These are phyloP conservation scores for Cepaea nemoralis DNA, from an alignment of 1,140 invertebrate species.

Conservation along the genomic window DNA sequence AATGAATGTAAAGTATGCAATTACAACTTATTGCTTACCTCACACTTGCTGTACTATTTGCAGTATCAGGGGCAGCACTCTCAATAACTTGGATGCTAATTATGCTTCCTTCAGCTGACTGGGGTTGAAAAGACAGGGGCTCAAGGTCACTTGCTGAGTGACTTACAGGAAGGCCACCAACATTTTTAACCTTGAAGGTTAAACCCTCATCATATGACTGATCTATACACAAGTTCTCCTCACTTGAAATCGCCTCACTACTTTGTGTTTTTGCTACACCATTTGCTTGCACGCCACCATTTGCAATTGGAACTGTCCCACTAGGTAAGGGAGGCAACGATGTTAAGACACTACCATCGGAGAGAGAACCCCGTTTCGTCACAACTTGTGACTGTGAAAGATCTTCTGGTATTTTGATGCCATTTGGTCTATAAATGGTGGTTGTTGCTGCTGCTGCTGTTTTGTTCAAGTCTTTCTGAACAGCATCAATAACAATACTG, in stretches of 20 bases:
- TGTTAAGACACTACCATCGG: background rate
- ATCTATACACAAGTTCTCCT: constrained; percentile 31
- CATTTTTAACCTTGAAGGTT: background rate
- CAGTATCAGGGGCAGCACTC: background rate
- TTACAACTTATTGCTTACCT: background rate
- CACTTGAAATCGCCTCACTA: constrained; percentile 30
- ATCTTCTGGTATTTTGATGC: background rate
- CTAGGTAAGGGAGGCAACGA: background rate
- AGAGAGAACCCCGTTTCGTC: background rate
- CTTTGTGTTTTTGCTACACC: constrained; percentile 39
- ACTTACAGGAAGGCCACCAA: background rate
- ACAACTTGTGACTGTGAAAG: background rate
- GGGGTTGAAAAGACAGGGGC: background rate
- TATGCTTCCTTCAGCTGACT: constrained; percentile 39
- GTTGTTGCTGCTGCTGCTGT: background rate
- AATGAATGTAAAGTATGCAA: too few relatives aligned
- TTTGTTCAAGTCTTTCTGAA: constrained; percentile 39
- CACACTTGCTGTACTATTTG: background rate
- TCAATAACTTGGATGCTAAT: constrained; percentile 47
- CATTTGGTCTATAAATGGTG: constrained; percentile 42
- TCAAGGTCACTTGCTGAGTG: constrained; percentile 16
- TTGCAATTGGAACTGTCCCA: background rate
- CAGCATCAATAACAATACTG: constrained; percentile 46
- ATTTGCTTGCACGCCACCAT: background rate
- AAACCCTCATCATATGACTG: background rate